Evolutionary conservation across 53 echinoderm and acorn worm species (phyloP).

Genomic region (Echinometra lucunter): DNA sequence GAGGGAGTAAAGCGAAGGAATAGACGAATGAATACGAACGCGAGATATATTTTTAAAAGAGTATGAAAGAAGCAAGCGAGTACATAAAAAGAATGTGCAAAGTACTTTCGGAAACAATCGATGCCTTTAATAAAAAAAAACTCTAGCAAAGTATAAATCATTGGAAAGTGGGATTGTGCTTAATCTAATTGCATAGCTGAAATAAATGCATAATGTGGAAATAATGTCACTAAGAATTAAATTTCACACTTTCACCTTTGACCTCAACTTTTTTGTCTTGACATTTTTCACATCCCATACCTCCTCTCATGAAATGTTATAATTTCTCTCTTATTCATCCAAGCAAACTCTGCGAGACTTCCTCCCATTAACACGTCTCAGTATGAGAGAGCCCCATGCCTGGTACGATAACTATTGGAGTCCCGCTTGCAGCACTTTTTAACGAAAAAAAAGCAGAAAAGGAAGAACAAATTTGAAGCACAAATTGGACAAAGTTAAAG

Average conservation of each 20-base stretch:
- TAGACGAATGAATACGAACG: too few relatives aligned
- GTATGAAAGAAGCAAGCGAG: too few relatives aligned
- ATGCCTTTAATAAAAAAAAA: background rate
- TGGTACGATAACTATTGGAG: background rate
- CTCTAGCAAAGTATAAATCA: background rate
- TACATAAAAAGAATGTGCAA: too few relatives aligned
- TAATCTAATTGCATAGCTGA: background rate
- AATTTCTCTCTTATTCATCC: background rate
- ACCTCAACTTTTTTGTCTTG: background rate
- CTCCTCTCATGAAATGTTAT: background rate
- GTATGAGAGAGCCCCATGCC: background rate
- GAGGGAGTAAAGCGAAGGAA: too few relatives aligned
- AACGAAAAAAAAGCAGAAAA: background rate
- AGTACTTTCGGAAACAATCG: too few relatives aligned
- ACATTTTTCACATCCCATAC: background rate
- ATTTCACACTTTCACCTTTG: background rate
- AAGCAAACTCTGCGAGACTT: background rate
- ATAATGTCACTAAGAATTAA: background rate
- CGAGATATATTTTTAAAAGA: too few relatives aligned
- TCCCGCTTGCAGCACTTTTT: slow-evolving; percentile 13
- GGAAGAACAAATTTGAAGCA: slow-evolving; percentile 43
- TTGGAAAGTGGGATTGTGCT: background rate
- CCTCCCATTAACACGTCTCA: slow-evolving; percentile 15
- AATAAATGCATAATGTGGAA: background rate
- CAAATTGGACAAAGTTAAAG: slow-evolving; percentile 48